These are phyloP conservation scores for Euphydryas editha DNA, from an alignment of 2,888 invertebrate genomes.

Conservation along the genomic window DNA sequence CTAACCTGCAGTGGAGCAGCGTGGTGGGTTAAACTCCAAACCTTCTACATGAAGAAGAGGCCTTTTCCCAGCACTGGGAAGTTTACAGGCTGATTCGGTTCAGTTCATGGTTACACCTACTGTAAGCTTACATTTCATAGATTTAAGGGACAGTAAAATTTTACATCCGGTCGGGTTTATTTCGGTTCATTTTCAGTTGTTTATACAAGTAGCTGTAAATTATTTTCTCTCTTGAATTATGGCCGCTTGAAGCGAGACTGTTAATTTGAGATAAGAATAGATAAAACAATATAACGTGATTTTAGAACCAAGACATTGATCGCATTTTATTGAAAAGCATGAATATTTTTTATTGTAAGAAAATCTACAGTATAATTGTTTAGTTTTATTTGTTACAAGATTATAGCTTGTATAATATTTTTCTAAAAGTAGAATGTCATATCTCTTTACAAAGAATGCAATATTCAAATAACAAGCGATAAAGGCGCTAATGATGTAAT, in stretches of 20 bases:
- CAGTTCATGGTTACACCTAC: neutral
- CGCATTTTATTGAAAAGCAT: neutral
- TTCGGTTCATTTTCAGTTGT: slow-evolving; percentile 51
- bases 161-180: slow-evolving; percentile 70
- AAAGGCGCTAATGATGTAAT: slow-evolving; percentile 32
- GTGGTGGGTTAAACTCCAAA: too few species aligned
- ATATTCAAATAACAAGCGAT: slow-evolving; percentile 14
- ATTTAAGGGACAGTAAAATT: slow-evolving; percentile 56
- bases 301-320: too few species aligned
- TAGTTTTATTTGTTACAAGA: too few species aligned
- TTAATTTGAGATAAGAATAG: slow-evolving; percentile 35
- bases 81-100: too few species aligned
- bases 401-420: neutral
- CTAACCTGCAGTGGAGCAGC: too few species aligned
- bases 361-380: neutral
- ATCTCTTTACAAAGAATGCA: neutral
- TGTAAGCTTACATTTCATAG: slow-evolving; percentile 56
- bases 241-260: slow-evolving; percentile 60
- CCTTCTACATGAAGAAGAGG: too few species aligned
- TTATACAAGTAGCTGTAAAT: slow-evolving; percentile 71
- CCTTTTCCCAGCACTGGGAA: too few species aligned
- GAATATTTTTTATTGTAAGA: neutral
- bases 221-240: slow-evolving; percentile 74
- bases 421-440: neutral
- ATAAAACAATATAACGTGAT: neutral